Evolutionary conservation across 1,140 invertebrate species (phyloP).

Genomic region (Chironomus striatipennis): DNA sequence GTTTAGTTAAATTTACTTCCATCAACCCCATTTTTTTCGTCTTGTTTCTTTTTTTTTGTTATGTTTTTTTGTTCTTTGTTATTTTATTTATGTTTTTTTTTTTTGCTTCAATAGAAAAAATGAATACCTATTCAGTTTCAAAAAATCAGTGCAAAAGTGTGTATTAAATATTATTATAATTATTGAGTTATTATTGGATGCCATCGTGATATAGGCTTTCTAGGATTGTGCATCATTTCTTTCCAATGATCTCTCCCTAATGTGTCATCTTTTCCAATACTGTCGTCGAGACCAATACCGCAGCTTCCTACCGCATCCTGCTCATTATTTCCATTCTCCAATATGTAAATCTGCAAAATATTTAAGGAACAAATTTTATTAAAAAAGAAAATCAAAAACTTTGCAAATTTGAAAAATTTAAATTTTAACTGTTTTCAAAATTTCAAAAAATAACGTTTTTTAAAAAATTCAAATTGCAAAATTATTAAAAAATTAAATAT

Average conservation of each 20-base stretch:
- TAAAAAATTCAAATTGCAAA: too few relatives aligned
- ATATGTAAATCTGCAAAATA: conserved; percentile 44
- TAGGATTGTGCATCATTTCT: conserved; percentile 69
- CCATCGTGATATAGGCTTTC: conserved; percentile 76
- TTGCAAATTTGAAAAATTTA: background rate
- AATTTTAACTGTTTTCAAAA: background rate
- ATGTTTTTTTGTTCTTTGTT: too few relatives aligned
- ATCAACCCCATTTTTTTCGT: too few relatives aligned
- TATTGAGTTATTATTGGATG: conserved; percentile 40
- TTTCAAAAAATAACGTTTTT: too few relatives aligned
- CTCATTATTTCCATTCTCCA: conserved; percentile 44
- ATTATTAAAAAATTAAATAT: background rate
- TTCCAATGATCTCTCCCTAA: conserved; percentile 63
- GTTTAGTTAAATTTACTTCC: background rate
- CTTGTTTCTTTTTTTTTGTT: too few relatives aligned
- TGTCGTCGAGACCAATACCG: conserved; percentile 56
- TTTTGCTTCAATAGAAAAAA: too few relatives aligned
- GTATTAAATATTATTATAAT: background rate
- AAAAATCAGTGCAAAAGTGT: background rate
- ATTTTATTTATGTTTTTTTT: too few relatives aligned
- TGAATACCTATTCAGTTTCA: too few relatives aligned
- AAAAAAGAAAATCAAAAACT: background rate
- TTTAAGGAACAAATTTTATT: background rate
- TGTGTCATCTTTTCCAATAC: conserved; percentile 55
- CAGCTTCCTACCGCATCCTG: conserved; percentile 55